Percentiles rank a stretch among this genome's conserved stretches.
phyloP scores from a whole-genome alignment of 2,888 invertebrate genomes.

The Electrophaes corylata region DNA sequence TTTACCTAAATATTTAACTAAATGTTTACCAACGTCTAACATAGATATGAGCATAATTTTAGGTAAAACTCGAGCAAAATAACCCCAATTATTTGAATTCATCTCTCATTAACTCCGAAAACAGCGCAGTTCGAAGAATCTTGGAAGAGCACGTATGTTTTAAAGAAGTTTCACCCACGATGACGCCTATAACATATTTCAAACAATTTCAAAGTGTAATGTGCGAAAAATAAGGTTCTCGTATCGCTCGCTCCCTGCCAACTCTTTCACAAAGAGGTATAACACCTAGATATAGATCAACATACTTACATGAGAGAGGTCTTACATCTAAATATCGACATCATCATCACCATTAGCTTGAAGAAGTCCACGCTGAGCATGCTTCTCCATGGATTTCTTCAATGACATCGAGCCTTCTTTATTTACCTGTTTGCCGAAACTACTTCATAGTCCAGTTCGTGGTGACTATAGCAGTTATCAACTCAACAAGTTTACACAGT shows the following conservation, averaged over 20 bases:
- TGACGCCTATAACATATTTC: conserved; percentile 73
- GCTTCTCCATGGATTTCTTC: too few relatives aligned
- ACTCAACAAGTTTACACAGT: too few relatives aligned
- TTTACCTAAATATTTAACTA: too few relatives aligned
- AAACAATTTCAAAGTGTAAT: conserved; percentile 81
- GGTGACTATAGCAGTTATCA: too few relatives aligned
- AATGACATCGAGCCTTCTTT: too few relatives aligned
- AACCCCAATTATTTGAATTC: conserved; percentile 11
- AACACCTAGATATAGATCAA: conserved; percentile 15
- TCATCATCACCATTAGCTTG: too few relatives aligned
- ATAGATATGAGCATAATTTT: not conserved
- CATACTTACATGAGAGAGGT: not conserved
- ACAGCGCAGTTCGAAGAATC: conserved; percentile 27
- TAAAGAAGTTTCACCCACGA: conserved; percentile 57
- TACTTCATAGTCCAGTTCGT: too few relatives aligned
- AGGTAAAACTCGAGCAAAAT: not conserved
- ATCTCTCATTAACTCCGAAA: conserved; percentile 23
- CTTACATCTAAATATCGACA: not conserved
- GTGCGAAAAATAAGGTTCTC: conserved; percentile 80
- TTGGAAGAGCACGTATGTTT: conserved; percentile 39
- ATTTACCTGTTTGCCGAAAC: too few relatives aligned
- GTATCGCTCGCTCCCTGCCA: conserved; percentile 55
- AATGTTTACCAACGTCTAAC: not conserved
- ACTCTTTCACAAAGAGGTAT: conserved; percentile 35
- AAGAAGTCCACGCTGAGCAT: too few relatives aligned